Base-by-base conservation (phyloP, 1,140 invertebrate species). In the Rhagoletis zephyria region DNA sequence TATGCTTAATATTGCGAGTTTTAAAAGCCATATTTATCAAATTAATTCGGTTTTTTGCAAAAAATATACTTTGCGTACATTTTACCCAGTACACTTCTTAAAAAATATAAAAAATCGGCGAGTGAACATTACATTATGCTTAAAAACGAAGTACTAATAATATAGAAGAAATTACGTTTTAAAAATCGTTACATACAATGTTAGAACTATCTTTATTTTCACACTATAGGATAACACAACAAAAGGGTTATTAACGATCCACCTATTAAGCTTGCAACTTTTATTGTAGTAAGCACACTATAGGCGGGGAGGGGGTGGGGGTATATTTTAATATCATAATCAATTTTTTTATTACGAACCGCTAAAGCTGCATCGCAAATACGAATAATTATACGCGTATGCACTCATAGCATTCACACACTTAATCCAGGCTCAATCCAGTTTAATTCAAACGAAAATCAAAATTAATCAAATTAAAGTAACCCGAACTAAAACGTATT, bases 171-270 rank as follows among this genome's bases (percentile, higher is more conserved):
- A 74, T 42, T 74, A 74, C 67, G 16, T 74, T 42, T 45, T 19
- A 81, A 70, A 56, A 59, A 81, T 81, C 16, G 56, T 81, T 56
- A 56, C 45, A 56, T n/a, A 59, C 30, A 81, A 56, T 48, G 6
- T 30, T 81, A 9, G 30, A 30, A n/a, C 19, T 51, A 59, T 30
- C 10, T 30, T 30, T 81, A 9, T 81, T 19, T 81, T 56, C 74
- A 56, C 51, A 56, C 45, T 81, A 81, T 81, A 81, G 51, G 48
- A 56, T 48, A 81, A n/a, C 30, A 81, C 74, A 81, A 81, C 74
- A 81, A 81, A 56, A 81, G 48, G 6, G n/a, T 12, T 48, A 56
- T 51, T 56, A 51, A 56, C 45, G 48, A 14, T 51, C n/a, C 74
- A 81, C 48, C 5, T 56, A 81, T 56, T 56, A 30, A 56, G 16